Conservation (phyloP, 2,797 vertebrate genomes). For the Gymnoscopelus microlampas region DNA sequence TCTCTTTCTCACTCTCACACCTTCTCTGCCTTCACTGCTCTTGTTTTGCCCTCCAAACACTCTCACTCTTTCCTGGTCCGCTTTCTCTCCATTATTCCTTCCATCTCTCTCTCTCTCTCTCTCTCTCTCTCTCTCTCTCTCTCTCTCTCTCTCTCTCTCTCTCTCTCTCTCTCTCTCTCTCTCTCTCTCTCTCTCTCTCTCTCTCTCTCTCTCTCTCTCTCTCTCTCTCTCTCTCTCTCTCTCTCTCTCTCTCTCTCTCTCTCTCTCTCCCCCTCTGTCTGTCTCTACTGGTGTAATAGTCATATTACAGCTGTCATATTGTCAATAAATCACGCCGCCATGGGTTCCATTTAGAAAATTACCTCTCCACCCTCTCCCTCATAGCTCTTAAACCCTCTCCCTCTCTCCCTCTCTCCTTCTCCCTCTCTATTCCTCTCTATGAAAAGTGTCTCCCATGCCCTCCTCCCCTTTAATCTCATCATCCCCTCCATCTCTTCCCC, state of each 20-base stretch:
- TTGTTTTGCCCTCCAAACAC: no score
- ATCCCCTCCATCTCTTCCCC: not conserved
- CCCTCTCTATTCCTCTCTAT: not conserved
- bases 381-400: constrained; percentile 24
- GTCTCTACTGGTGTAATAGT: constrained; percentile 74
- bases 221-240: not conserved
- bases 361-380: constrained; percentile 68
- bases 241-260: constrained; percentile 18
- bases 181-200: constrained; percentile 34
- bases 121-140: constrained; percentile 23
- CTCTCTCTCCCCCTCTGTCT: constrained; percentile 35
- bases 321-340: constrained; percentile 74
- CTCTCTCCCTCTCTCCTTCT: constrained; percentile 57
- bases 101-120: constrained; percentile 13
- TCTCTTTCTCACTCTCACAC: constrained; percentile 12
- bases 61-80: not conserved
- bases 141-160: not conserved
- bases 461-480: constrained; percentile 7
- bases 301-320: constrained; percentile 77
- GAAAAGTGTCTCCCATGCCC: not conserved
- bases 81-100: no score
- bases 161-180: not conserved
- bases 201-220: constrained; percentile 44
- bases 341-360: constrained; percentile 81
- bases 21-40: not conserved